phyloP scores from a whole-genome alignment of 1,140 invertebrate genomes.

The Drosophila varians region DNA sequence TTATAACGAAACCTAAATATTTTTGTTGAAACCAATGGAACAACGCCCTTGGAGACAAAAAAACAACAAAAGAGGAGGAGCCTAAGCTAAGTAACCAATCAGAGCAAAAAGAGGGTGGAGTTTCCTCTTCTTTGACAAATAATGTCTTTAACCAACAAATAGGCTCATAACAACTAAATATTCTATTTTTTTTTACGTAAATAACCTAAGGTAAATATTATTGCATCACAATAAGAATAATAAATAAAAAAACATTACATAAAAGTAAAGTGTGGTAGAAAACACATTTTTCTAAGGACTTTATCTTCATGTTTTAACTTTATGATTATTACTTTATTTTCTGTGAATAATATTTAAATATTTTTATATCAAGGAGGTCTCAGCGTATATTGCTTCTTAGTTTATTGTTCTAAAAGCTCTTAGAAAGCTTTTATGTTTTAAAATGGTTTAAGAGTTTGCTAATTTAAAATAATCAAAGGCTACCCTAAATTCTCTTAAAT shows the following conservation, averaged over 20 bases:
- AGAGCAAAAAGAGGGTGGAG: background rate
- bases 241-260: background rate
- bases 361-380: background rate
- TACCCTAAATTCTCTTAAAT: too few relatives aligned
- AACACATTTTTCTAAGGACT: too few relatives aligned
- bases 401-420: background rate
- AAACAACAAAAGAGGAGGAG: background rate
- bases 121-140: background rate
- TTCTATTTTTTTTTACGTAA: too few relatives aligned
- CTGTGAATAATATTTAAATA: background rate
- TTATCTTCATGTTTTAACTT: background rate
- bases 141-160: too few relatives aligned
- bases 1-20: background rate
- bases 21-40: background rate
- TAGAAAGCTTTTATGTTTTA: background rate
- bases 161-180: too few relatives aligned
- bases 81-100: background rate
- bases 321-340: background rate
- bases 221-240: too few relatives aligned
- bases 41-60: background rate
- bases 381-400: background rate
- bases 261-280: too few relatives aligned
- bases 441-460: conserved; percentile 16
- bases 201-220: too few relatives aligned
- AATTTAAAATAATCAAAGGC: background rate